Evolutionary conservation across 1,140 invertebrate genomes (phyloP).

Genomic region (Phthorimaea operculella): DNA sequence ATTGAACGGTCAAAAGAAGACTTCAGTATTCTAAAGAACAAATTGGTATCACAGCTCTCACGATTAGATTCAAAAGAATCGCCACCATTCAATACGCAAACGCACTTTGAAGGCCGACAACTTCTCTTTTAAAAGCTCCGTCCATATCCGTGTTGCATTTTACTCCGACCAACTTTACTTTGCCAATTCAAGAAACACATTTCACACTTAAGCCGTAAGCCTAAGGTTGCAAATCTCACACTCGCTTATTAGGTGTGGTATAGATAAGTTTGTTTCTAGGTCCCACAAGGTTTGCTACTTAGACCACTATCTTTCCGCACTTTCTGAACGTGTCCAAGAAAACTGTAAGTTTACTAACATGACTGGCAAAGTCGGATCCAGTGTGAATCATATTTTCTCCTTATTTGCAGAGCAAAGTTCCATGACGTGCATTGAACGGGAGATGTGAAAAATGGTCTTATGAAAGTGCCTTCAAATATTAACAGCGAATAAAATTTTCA

Average conservation of each 20-base stretch:
- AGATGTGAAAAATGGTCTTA: no score
- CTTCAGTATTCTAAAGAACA: no score
- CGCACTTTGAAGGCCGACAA: slow-evolving; percentile 45
- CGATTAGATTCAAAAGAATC: no score
- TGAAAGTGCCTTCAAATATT: no score
- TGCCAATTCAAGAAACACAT: neutral
- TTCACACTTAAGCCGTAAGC: neutral
- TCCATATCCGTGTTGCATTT: slow-evolving; percentile 46
- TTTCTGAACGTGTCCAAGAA: slow-evolving; percentile 2
- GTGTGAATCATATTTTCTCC: neutral
- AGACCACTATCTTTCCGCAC: slow-evolving; percentile 31
- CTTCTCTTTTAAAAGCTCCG: slow-evolving; percentile 48
- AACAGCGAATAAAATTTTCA: no score
- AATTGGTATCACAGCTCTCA: no score
- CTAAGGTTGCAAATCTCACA: neutral
- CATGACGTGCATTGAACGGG: no score
- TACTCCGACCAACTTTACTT: slow-evolving; percentile 18
- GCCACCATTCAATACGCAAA: slow-evolving; percentile 8
- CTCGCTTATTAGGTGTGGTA: neutral
- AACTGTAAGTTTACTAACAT: neutral
- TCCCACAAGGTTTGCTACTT: slow-evolving; percentile 32
- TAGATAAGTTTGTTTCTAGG: slow-evolving; percentile 14
- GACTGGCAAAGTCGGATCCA: neutral
- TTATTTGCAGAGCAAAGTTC: neutral
- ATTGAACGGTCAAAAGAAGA: no score